Evolutionary conservation across 2,888 invertebrate species (phyloP).

Genomic region (Andrena flavipes): DNA sequence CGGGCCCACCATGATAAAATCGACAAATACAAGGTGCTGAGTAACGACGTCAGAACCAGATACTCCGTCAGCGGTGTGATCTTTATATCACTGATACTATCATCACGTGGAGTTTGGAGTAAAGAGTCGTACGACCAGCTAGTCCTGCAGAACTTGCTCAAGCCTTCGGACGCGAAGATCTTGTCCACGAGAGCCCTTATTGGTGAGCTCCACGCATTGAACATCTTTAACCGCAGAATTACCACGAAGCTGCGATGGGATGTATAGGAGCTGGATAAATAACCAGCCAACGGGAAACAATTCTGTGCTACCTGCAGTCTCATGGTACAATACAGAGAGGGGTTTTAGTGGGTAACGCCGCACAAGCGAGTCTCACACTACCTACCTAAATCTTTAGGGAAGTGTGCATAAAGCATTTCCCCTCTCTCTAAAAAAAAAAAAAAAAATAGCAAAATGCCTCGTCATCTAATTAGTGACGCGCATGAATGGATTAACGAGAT

Average conservation of each 20-base stretch:
- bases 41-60: neutral
- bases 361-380: neutral
- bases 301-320: conserved; percentile 1
- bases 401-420: neutral
- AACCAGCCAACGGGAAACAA: too few species aligned
- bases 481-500: too few species aligned
- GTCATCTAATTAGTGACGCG: too few species aligned
- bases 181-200: neutral
- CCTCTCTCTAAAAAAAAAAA: too few species aligned
- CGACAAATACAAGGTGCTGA: neutral
- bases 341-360: neutral
- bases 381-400: neutral
- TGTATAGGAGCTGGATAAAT: too few species aligned
- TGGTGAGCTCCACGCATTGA: neutral
- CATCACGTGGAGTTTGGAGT: neutral
- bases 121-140: neutral
- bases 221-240: neutral
- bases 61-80: neutral
- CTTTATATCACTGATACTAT: neutral
- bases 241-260: neutral
- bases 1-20: neutral
- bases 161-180: neutral
- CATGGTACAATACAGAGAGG: neutral
- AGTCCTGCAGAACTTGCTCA: neutral
- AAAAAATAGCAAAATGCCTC: too few species aligned